These are phyloP conservation scores for Yasuhikotakia modesta DNA, from an alignment of 2,797 vertebrate genomes.

Conservation along the genomic window DNA sequence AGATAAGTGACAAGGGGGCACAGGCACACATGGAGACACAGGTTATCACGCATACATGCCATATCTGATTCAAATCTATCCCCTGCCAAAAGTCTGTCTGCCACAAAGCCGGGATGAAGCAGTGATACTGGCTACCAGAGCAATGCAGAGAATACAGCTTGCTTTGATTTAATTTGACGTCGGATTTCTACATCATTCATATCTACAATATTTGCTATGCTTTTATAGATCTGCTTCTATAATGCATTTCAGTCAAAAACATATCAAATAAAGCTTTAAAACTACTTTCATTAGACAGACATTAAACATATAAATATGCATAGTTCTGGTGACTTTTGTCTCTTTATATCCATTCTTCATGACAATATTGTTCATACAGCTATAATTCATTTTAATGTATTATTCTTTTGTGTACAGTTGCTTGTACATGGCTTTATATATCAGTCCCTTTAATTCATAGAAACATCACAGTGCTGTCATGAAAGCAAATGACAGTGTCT, in stretches of 20 bases:
- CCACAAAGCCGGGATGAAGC: background rate
- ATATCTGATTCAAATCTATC: constrained; percentile 42
- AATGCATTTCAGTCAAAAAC: background rate
- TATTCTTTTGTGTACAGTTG: constrained; percentile 27
- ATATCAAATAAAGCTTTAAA: background rate
- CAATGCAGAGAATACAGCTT: constrained; percentile 1
- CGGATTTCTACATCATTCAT: constrained; percentile 32
- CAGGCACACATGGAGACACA: constrained; percentile 45
- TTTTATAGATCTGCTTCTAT: background rate
- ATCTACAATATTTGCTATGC: background rate
- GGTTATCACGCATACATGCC: constrained; percentile 48
- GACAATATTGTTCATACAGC: constrained; percentile 15
- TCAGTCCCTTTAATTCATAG: constrained; percentile 12
- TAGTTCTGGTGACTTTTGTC: constrained; percentile 9
- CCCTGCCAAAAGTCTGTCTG: constrained; percentile 34
- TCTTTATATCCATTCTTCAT: constrained; percentile 23
- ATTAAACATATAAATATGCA: background rate
- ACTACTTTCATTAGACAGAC: background rate
- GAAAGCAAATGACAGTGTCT: background rate
- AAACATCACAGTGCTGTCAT: constrained; percentile 13
- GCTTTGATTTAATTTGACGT: constrained; percentile 25
- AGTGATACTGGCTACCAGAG: background rate
- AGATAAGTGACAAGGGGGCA: constrained; percentile 57
- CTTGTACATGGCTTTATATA: constrained; percentile 16
- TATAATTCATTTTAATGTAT: constrained; percentile 9